A percentile compares a stretch with the other conserved stretches of the same genome.
Evolutionary conservation across 2,113 vertebrate species (phyloP).

Genomic region (Periophthalmodon schlosseri): DNA sequence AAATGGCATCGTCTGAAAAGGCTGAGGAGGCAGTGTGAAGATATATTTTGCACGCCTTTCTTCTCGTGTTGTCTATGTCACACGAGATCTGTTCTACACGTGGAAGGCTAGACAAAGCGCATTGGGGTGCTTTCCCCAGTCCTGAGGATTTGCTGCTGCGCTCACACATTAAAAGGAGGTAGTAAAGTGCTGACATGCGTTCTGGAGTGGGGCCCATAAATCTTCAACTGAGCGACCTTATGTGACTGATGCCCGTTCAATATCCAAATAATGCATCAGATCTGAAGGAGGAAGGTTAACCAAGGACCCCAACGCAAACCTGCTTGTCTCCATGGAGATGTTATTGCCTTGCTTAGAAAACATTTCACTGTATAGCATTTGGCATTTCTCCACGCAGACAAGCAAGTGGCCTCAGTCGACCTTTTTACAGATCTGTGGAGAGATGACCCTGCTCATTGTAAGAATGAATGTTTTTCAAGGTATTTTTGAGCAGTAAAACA

Average conservation of each 20-base stretch:
- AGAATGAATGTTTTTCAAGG: too few species aligned
- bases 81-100: background rate
- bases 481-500: too few species aligned
- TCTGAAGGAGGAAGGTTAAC: constrained; percentile 6
- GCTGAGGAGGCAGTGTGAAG: constrained; percentile 61
- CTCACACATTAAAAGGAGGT: constrained; percentile 43
- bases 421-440: too few species aligned
- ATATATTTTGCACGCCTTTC: constrained; percentile 20
- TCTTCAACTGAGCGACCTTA: constrained; percentile 35
- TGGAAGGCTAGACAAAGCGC: background rate
- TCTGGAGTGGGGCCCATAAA: constrained; percentile 46
- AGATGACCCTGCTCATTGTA: too few species aligned
- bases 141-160: constrained; percentile 4
- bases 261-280: constrained; percentile 13
- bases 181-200: constrained; percentile 44
- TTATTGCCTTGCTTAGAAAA: too few species aligned
- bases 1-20: constrained; percentile 65
- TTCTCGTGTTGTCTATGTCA: background rate
- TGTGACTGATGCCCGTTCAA: constrained; percentile 23
- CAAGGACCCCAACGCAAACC: constrained; percentile 7
- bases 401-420: too few species aligned
- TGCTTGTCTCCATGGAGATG: background rate
- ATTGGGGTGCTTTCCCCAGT: background rate
- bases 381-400: too few species aligned
- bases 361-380: too few species aligned